phyloP scores from a whole-genome alignment of 2,888 invertebrate genomes.

The Strigamia crassipes region DNA sequence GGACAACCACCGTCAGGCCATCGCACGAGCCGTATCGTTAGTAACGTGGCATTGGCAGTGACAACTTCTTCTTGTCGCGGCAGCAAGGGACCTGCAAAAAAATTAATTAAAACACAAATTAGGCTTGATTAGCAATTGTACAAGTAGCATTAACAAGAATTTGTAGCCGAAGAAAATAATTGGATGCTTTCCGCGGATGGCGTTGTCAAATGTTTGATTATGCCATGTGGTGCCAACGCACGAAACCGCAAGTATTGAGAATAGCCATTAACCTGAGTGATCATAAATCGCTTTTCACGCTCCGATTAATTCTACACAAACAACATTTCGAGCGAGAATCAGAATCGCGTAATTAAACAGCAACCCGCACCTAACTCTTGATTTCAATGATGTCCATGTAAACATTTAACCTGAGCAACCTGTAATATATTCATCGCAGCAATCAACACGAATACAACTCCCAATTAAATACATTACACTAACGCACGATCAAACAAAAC shows the following conservation, averaged over 20 bases:
- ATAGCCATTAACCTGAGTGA: constrained; percentile 31
- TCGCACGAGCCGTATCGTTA: constrained; percentile 33
- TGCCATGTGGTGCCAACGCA: constrained; percentile 31
- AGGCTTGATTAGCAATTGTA: background rate
- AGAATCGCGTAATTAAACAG: constrained; percentile 22
- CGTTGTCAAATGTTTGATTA: constrained; percentile 34
- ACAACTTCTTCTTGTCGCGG: constrained; percentile 36
- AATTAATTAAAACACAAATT: constrained; percentile 12
- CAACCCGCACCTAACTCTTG: constrained; percentile 19
- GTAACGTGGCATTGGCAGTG: constrained; percentile 37
- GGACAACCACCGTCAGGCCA: constrained; percentile 47
- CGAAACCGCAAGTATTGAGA: constrained; percentile 40
- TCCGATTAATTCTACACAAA: constrained; percentile 39
- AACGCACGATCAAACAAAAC: background rate
- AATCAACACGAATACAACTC: constrained; percentile 2
- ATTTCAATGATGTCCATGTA: constrained; percentile 32
- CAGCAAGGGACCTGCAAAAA: constrained; percentile 34
- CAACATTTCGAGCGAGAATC: constrained; percentile 35
- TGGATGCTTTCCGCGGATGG: constrained; percentile 3
- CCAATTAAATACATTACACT: constrained; percentile 2
- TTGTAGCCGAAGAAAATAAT: background rate
- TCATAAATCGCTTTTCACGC: constrained; percentile 40
- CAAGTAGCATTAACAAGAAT: background rate
- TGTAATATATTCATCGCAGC: constrained; percentile 27
- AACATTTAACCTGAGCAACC: constrained; percentile 41